A percentile compares a stretch with the other conserved stretches of the same genome.
Conservation (phyloP, 1,140 invertebrate genomes). For the Drosophila tani region DNA sequence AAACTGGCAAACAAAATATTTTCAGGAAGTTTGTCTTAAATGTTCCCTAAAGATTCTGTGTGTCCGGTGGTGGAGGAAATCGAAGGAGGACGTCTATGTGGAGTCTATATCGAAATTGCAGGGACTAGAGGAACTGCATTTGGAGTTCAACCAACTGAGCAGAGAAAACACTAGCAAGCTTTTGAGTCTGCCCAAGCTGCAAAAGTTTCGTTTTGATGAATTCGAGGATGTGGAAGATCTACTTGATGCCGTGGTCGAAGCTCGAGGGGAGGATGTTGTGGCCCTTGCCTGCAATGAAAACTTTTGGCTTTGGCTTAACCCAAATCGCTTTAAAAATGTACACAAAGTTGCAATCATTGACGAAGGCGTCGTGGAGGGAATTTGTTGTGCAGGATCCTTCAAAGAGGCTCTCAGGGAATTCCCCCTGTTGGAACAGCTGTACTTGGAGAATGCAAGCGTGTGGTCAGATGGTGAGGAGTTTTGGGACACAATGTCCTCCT, state of each 20-base stretch:
- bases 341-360: conserved; percentile 11
- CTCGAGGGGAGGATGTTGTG: conserved; percentile 15
- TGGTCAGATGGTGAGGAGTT: conserved; percentile 16
- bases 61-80: conserved; percentile 7
- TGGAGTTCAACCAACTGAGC: conserved; percentile 18
- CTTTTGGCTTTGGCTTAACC: conserved; percentile 10
- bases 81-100: conserved; percentile 14
- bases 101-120: conserved; percentile 4
- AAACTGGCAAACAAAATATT: not conserved
- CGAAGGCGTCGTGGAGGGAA: conserved; percentile 21
- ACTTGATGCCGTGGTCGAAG: not conserved
- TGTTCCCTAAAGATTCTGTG: conserved; percentile 5
- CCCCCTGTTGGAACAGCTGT: conserved; percentile 7
- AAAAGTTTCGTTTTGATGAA: conserved; percentile 23
- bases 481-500: conserved; percentile 24
- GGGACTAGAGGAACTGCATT: conserved; percentile 27
- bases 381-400: not conserved
- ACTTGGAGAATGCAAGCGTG: conserved; percentile 7
- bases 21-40: conserved; percentile 15
- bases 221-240: conserved; percentile 1
- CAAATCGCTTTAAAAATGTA: conserved; percentile 14
- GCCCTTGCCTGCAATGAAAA: conserved; percentile 23
- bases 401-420: conserved; percentile 22
- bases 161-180: conserved; percentile 2
- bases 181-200: conserved; percentile 24